Percentiles rank a stretch among this genome's conserved stretches.
Conservation (phyloP, 1,140 invertebrate genomes). For the Periplaneta americana region DNA sequence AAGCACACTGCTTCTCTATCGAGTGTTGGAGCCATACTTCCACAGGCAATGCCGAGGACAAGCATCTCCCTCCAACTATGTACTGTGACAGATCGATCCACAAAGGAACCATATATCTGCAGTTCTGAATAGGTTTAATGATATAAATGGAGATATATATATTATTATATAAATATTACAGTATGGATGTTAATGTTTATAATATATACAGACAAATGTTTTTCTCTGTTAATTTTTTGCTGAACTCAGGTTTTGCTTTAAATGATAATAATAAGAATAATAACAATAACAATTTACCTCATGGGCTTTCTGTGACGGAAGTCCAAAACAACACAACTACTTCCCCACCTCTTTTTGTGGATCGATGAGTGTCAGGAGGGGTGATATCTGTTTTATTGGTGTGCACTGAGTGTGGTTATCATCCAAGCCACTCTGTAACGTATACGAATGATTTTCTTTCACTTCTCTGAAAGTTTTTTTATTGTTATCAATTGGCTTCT, state of each 20-base stretch:
- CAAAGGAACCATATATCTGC: background rate
- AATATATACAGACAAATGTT: constrained; percentile 12
- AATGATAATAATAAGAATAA: constrained; percentile 6
- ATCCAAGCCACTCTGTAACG: background rate
- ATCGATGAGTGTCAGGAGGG: background rate
- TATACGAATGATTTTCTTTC: background rate
- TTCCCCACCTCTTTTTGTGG: background rate
- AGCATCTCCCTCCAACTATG: background rate
- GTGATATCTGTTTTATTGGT: background rate
- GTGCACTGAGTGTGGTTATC: background rate
- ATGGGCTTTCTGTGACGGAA: background rate
- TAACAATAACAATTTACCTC: constrained; percentile 3
- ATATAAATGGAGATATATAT: background rate
- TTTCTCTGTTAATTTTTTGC: constrained; percentile 14
- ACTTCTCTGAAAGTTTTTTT: background rate
- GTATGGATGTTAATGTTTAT: constrained; percentile 12
- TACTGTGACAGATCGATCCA: background rate
- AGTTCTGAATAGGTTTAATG: background rate
- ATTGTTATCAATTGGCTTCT: background rate
- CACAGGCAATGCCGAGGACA: background rate
- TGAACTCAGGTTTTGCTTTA: constrained; percentile 17
- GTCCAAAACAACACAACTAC: background rate
- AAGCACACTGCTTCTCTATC: constrained; percentile 7
- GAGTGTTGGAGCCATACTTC: background rate
- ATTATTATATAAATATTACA: constrained; percentile 12